Conservation (phyloP, 2,113 vertebrate species). For the Tragelaphus strepsiceros region DNA sequence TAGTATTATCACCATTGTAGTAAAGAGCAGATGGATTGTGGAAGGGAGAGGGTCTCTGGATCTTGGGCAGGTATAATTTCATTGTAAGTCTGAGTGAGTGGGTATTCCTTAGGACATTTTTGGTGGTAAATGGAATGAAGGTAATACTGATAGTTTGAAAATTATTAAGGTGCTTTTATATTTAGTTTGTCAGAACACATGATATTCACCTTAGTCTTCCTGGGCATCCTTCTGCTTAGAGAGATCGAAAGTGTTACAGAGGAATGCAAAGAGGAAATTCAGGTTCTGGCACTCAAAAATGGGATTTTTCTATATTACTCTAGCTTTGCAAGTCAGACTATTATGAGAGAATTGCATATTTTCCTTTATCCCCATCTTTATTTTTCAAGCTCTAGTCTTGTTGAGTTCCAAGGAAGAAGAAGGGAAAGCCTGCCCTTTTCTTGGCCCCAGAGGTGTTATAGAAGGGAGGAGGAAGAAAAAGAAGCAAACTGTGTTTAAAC, state of each 20-base stretch:
- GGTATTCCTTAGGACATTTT: not conserved
- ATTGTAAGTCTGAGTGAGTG: not conserved
- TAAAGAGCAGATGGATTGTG: not conserved
- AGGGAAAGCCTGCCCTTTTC: not conserved
- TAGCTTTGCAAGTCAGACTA: not conserved
- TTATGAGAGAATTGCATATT: not conserved
- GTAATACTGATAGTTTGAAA: not conserved
- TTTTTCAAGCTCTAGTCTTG: not conserved
- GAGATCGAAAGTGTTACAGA: conserved; percentile 8
- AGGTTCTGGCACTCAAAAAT: not conserved
- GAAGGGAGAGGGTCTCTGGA: not conserved
- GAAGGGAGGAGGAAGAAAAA: not conserved
- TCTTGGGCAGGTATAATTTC: not conserved
- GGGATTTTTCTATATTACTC: not conserved
- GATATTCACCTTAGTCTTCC: not conserved
- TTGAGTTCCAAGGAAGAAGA: not conserved
- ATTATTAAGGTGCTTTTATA: conserved; percentile 15
- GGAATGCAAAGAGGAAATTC: not conserved
- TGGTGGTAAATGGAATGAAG: not conserved
- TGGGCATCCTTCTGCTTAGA: not conserved
- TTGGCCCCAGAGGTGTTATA: not conserved
- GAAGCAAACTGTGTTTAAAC: not conserved
- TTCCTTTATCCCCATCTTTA: not conserved
- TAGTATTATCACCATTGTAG: not conserved
- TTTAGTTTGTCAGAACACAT: conserved; percentile 5